Evolutionary conservation across 2,113 vertebrate genomes (phyloP), one percentile per base, ranked within the genome.

Genomic region (Geococcyx californianus): DNA sequence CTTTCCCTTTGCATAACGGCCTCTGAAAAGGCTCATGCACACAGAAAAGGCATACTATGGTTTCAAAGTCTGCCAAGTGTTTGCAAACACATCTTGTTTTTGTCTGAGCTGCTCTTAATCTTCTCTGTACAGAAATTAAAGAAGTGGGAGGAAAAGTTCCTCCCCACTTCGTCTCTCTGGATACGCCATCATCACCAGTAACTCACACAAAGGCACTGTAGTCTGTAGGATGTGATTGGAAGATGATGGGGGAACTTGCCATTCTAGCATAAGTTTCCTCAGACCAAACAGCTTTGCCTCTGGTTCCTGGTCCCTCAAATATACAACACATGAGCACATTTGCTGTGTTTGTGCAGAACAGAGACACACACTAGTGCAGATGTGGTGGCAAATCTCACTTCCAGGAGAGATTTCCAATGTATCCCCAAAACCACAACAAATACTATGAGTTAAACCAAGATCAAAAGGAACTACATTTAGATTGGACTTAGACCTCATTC

Each of bases 11-110:
- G 3, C 51, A 88, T 42, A 87, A 11, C 0, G 2, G 42, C 67
- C 68, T 88, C 52, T 93, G 77, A 38, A 94, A 94, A 86, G 59
- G 68, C 75, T 15, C 49, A 49, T 7, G 26, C 18, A 44, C 34
- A 63, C 4, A 86, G 60, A 74, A 95, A 93, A 93, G 28, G 19
- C 84, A 89, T 11, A 13, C 25, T 83, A 13, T n/a, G 16, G 19
- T 87, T 91, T 76, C 26, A 21, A 89, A 91, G 49, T 60, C 84
- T 92, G 51, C 14, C 58, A 79, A 87, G 60, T 58, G 54, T 79
- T 94, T 94, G 52, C 78, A 95, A 91, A 87, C 51, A 78, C 7
- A 56, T 56, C 36, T 84, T 49, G 15, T 87, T 89, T 90, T 70
- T 49, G 10, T 24, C 70, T 87, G 17, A 23, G 68, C 91, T 6